Conservation (phyloP, 2,888 invertebrate genomes). For the Oasisia sp. region DNA sequence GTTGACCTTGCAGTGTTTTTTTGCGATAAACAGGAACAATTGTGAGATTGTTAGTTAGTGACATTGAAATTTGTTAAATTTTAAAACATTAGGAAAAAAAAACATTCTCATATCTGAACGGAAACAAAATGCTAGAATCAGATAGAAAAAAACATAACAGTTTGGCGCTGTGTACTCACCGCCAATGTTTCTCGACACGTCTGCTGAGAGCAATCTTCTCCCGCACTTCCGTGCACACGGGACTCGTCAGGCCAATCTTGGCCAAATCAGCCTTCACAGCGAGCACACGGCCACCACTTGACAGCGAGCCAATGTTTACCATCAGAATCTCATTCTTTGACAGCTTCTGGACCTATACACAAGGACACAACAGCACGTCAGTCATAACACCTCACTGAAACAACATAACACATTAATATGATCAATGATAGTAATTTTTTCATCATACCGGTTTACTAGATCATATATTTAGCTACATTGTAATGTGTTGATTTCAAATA, state of each 20-base stretch:
- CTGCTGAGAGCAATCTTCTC: constrained; percentile 99
- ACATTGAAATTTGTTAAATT: too few species aligned
- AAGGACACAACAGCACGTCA: neutral
- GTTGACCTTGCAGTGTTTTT: too few species aligned
- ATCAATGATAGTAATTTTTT: neutral
- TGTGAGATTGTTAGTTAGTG: too few species aligned
- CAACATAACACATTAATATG: neutral
- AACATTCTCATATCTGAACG: too few species aligned
- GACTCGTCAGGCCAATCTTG: constrained; percentile 95
- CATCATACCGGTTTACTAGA: neutral
- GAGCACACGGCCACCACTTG: constrained; percentile 94
- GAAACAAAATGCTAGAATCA: neutral
- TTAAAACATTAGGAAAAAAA: too few species aligned
- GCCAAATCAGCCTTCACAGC: constrained; percentile 97
- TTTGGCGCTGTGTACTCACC: constrained; percentile 69
- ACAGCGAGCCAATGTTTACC: constrained; percentile 98
- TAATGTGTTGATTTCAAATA: too few species aligned
- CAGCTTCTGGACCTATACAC: constrained; percentile 83
- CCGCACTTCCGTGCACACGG: constrained; percentile 97
- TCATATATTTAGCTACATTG: neutral
- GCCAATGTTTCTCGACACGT: constrained; percentile 99
- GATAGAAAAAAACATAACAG: neutral
- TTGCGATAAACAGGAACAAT: too few species aligned
- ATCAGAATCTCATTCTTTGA: constrained; percentile 90
- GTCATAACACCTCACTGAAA: neutral